Conservation (phyloP, 2,113 vertebrate species). For the Rutilus rutilus region DNA sequence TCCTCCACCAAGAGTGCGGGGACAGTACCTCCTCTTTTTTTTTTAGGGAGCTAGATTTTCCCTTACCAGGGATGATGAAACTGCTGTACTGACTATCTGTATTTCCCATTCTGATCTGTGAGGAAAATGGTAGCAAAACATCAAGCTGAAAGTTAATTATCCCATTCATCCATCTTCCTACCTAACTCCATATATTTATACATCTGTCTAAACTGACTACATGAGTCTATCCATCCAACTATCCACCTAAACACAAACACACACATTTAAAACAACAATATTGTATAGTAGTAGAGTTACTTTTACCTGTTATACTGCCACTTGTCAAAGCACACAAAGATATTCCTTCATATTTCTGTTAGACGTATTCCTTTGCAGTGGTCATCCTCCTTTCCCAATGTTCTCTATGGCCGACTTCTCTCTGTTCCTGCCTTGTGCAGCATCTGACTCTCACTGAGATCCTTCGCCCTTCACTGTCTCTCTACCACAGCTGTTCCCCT, state of each 20-base stretch:
- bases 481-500: constrained; percentile 40
- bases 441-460: constrained; percentile 40
- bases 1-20: constrained; percentile 79
- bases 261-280: background rate
- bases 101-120: constrained; percentile 91
- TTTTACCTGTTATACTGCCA: constrained; percentile 51
- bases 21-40: constrained; percentile 77
- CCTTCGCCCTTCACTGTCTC: constrained; percentile 32
- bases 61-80: constrained; percentile 73
- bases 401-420: constrained; percentile 45
- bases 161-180: background rate
- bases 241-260: background rate
- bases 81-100: constrained; percentile 89
- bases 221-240: background rate
- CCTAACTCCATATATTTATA: background rate
- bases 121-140: constrained; percentile 47
- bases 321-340: constrained; percentile 38
- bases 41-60: constrained; percentile 82
- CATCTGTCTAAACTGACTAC: no score
- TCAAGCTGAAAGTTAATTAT: background rate
- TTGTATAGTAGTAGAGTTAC: background rate
- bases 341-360: constrained; percentile 54
- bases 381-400: background rate
- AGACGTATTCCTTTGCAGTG: background rate
- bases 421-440: constrained; percentile 48